Base-by-base conservation (phyloP, 2,113 vertebrate species). In the Coregonus clupeaformis region DNA sequence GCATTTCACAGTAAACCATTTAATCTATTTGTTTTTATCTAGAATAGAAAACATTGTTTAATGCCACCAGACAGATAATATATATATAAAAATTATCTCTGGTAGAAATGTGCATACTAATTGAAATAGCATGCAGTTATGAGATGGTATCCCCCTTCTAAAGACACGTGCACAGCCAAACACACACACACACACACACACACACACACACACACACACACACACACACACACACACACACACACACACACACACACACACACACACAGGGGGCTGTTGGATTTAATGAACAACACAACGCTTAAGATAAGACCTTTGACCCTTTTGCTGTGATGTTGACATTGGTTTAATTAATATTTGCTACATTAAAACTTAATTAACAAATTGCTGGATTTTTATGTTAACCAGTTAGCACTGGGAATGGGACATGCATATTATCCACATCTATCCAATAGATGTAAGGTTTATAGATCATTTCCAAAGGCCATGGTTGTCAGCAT, bases 31-130 rank as follows among this genome's bases (percentile, higher is more conserved):
- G 65, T 68, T 79, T 79, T 73, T 47, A 77, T 74, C 30, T 47
- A 71, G 36, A 74, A 67, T 36, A 65, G 67, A 83, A 76, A 73
- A 68, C 78, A 75, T 74, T 72, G 71, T 67, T 83, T 70, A 80
- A 76, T 74, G 57, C 74, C 84, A 87, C 80, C 74, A 68, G 76
- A 84, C 74, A 81, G 76, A 78, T 77, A 66, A 67, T 78, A 62
- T 73, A 65, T 62, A 69, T 76, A 85, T 79, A 84, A 68, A 80
- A 75, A 82, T 69, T 77, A 69, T 79, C 62, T 73, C 68, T 76
- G 69, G 68, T 69, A 74, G 62, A 86, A 88, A 84, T 88, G 81
- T 78, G 68, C 80, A 83, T 83, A 77, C 71, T 86, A 84, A 88
- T 84, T 86, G 75, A 82, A 87, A 79, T 73, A 25, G 47, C 3